Evolutionary conservation across 1,140 invertebrate species (phyloP), one percentile per base, ranked within the genome.

Genomic region (Goniozus legneri): DNA sequence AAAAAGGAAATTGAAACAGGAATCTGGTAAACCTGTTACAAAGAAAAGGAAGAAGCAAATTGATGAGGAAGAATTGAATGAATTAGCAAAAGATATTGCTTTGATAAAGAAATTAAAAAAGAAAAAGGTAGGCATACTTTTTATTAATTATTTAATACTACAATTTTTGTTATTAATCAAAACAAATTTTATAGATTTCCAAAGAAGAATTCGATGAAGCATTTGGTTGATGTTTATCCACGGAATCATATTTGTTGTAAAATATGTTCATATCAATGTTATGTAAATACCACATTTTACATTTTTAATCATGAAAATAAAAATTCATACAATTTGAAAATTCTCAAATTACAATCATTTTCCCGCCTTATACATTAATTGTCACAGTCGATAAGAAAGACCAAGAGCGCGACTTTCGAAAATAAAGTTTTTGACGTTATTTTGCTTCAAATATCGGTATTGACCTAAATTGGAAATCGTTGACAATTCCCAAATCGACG

Each of bases 51-150:
- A 80, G 52, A 75, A 50, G 55, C 52, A 40, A 73, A 80, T 83
- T 22, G 83, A 80, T 15, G 79, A 88, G 56, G 86, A 90, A 52
- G 91, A 96, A 54, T 65, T 92, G n/a, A 82, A 89, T 35, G 91
- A 95, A 62, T 69, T 96, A 20, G 84, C 84, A 4, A 85, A 84
- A 50, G 92, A 96, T 71, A 82, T 91, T 34, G 82, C 84, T 2
- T 74, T 96, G 22, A 79, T 95, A 14, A 96, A 95, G 67, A 93
- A 92, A 65, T 76, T 93, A 0, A 95, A 95, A 67, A 91, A 86
- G 61, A 86, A 88, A 61, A 95, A 95, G 66, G 69, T 75, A 65
- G 39, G n/a, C 12, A 34, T 15, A 44, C 31, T 49, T 35, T 47
- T 3, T 39, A 37, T 47, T 47, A 46, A 45, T 32, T 33, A 21